Evolutionary conservation across 2,113 vertebrate species (phyloP), one percentile per base, ranked within the genome.

Genomic region (Sceloporus undulatus): DNA sequence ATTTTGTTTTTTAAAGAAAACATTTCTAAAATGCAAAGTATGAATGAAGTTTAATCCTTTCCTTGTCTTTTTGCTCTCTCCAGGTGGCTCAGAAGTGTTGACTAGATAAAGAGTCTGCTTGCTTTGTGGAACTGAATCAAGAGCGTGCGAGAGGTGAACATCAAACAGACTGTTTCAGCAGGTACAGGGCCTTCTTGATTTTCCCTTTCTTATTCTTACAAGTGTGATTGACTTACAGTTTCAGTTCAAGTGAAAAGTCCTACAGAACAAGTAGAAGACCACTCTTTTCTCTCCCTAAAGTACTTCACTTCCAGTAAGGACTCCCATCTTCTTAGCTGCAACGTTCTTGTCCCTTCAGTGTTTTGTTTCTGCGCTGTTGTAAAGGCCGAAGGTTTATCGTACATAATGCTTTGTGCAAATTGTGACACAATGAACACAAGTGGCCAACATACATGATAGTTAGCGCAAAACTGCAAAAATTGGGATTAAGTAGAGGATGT

Each of bases 71-170:
- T 82, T 3, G 70, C 84, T 68, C 83, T 80, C 83, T 90, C 18
- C 90, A 95, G 95, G 88, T 9, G 27, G 75, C 82, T 9, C 1
- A 0, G 13, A 34, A 83, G 4, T 65, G 54, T 1, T 42, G 40
- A 27, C 40, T 42, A 19, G 68, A 11, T 19, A 73, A 81, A 92
- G 52, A 38, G 23, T 71, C 54, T 65, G 73, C 54, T 77, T 86
- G 75, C 70, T 48, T 80, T 19, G 82, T 84, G 77, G 2, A 79
- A 42, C 70, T 56, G 59, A 62, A 66, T 76, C 68, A 68, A 87
- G 85, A 42, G 52, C 2, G 52, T 21, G 65, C 66, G 52, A 68
- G 74, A 77, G 27, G 66, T 68, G 79, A 71, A 48, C 52, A 73
- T 80, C 88, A 86, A 90, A 73, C 27, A n/a, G 56, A 8, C 89